These are phyloP conservation scores for Chymomyza procnemis DNA, from an alignment of 2,888 invertebrate species.

Conservation along the genomic window DNA sequence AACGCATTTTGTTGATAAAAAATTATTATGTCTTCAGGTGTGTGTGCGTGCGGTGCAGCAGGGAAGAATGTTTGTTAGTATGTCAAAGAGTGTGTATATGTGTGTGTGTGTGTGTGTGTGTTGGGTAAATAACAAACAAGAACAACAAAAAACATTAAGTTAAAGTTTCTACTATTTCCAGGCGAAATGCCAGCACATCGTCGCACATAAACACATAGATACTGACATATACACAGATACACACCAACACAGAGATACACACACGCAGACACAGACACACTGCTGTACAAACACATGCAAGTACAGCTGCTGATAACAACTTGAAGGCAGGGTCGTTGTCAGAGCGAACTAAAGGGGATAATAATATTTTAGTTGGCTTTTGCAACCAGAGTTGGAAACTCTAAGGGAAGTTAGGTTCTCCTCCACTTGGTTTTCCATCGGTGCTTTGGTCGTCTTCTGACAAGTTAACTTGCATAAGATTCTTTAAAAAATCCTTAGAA, in stretches of 20 bases:
- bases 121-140: constrained; percentile 53
- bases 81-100: background rate
- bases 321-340: background rate
- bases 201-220: constrained; percentile 18
- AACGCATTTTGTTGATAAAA: constrained; percentile 46
- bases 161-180: constrained; percentile 47
- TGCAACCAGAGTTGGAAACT: no score
- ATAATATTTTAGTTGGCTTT: no score
- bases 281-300: constrained; percentile 17
- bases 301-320: constrained; percentile 35
- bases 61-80: background rate
- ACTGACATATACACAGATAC: constrained; percentile 11
- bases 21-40: background rate
- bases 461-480: no score
- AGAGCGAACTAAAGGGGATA: no score
- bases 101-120: constrained; percentile 32
- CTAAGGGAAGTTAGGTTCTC: no score
- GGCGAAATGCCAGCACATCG: constrained; percentile 16
- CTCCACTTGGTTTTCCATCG: no score
- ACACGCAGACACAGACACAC: background rate
- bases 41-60: background rate
- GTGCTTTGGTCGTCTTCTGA: no score
- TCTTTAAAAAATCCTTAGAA: no score
- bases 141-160: constrained; percentile 26
- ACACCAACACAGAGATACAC: constrained; percentile 11